Base-by-base conservation (phyloP, 2,113 vertebrate genomes). In the Penelope pileata region DNA sequence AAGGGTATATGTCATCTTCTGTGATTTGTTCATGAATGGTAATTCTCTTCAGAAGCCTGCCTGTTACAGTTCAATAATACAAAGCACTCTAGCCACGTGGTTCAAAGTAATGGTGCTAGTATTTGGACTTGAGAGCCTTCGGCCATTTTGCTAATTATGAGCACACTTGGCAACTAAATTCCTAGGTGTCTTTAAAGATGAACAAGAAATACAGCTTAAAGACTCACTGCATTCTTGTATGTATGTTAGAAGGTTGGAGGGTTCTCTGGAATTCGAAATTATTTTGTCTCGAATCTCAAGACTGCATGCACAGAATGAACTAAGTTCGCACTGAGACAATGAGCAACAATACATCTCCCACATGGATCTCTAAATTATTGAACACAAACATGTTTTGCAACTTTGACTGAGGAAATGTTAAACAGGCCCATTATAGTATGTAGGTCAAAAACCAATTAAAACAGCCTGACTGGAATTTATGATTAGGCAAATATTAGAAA, bases 401-500 rank as follows among this genome's bases (percentile, higher is more conserved):
- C 86, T 96, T 95, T 97, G 96, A 96, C 96, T 95, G 93, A 89
- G 96, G 94, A 96, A 97, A 89, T 97, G 76, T 93, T 97, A 96
- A 97, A 97, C 96, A 97, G 79, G 81, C 60, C 48, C 38, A 72
- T 91, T 86, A 82, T 89, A 66, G 72, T 95, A 94, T 96, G 74
- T 90, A 90, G 89, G 96, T 98, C 95, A 97, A 96, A 96, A 97
- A 86, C 34, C 91, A 97, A 96, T 96, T 96, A 95, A 95, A 95
- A 89, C 10, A 80, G 10, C 86, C 60, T 96, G 96, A 94, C 85
- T 95, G 29, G 91, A 97, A 96, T 97, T 72, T 88, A 62, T 88
- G 63, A 93, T 94, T 91, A 95, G 81, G 54, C 42, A 94, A 79
- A 45, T 69, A 92, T 91, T 96, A 92, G 90, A 94, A 86, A 10